Evolutionary conservation across 2,113 vertebrate species (phyloP).

Genomic region (Phainopepla nitens): DNA sequence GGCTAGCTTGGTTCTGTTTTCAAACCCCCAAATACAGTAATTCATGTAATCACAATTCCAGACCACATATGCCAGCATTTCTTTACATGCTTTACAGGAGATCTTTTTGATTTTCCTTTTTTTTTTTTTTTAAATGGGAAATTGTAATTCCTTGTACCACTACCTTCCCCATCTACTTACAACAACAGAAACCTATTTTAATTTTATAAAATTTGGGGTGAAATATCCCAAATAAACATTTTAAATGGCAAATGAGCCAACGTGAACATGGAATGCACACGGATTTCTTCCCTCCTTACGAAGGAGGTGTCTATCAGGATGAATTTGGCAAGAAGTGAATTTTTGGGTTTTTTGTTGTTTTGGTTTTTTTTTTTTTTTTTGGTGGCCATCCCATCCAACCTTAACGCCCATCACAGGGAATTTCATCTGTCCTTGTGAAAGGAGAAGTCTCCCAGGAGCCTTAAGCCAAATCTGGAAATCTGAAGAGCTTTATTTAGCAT

Average conservation of each 20-base stretch:
- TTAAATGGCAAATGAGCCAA: not conserved
- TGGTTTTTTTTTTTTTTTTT: not conserved
- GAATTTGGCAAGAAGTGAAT: not conserved
- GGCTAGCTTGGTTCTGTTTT: not conserved
- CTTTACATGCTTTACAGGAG: not conserved
- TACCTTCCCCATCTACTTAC: not conserved
- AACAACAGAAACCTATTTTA: not conserved
- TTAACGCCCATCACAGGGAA: not conserved
- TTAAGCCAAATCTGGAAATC: not conserved
- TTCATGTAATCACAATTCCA: not conserved
- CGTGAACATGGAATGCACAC: not conserved
- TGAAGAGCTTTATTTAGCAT: not conserved
- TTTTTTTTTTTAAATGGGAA: not conserved
- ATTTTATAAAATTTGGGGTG: not conserved
- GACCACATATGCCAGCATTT: not conserved
- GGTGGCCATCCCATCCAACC: not conserved
- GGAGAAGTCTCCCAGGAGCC: not conserved
- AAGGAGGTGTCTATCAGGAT: not conserved
- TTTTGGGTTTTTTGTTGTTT: no score
- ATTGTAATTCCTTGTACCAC: not conserved
- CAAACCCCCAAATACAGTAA: not conserved
- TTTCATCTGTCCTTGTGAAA: not conserved
- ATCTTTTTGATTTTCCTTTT: not conserved
- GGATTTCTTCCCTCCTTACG: not conserved
- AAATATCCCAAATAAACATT: not conserved